Base-by-base conservation (phyloP, 2,113 vertebrate genomes). In the Willisornis vidua region DNA sequence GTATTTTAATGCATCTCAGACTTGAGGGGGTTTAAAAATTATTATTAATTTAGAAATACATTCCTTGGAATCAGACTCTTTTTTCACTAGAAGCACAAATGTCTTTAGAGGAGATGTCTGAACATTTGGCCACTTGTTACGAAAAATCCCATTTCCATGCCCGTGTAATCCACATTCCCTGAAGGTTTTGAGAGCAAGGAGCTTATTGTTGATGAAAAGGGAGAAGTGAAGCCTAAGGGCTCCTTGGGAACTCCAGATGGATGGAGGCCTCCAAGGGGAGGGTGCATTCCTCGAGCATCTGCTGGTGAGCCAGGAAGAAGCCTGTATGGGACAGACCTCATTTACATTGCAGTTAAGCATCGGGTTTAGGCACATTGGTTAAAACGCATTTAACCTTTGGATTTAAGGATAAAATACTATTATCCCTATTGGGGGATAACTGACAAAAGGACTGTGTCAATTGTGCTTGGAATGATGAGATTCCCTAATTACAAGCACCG, bases 131-230 rank as follows among this genome's bases (percentile, higher is more conserved):
- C 73, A 86, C 94, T 96, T 95, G 93, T 94, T 88, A 93, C 85
- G 75, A 91, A 96, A 96, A 94, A 96, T 93, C 93, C 92, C 41
- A 94, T 96, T 96, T 96, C 79, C 88, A 93, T 78, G 91, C 48
- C 1, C 78, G 43, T 70, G 49, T 95, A 96, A 97, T 93, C 91
- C 89, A 85, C 6, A 6, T 80, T 94, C 94, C 94, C 96, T 45
- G 48, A 87, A 94, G 94, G 84, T 81, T 94, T 89, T 90, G 65
- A 89, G 76, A 93, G 83, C 65, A 92, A 96, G 84, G 19, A 92
- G 89, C 84, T 95, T 96, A 94, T n/a, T 72, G 61, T 28, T 81
- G 84, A 85, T 95, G 76, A 91, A 95, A 92, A 95, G 68, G 67
- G 55, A 93, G 80, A 96, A 92, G 83, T 1, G 1, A 52, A 93